Evolutionary conservation across 2,888 invertebrate species (phyloP).

Genomic region (Boloria selene): DNA sequence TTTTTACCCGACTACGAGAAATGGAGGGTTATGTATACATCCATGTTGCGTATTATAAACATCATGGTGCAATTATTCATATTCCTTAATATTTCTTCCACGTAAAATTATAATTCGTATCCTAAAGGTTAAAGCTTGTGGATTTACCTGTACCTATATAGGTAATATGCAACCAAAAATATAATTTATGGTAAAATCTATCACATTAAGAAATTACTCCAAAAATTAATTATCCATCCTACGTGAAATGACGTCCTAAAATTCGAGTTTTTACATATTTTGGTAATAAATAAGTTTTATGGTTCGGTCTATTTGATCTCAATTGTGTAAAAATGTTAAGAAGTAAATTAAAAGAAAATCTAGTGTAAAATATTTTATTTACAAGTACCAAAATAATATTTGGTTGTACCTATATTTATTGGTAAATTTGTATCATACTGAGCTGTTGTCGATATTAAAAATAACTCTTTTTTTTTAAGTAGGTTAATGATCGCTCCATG

Average conservation of each 20-base stretch:
- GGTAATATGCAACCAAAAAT: too few species aligned
- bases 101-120: too few species aligned
- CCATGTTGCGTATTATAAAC: too few species aligned
- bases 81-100: too few species aligned
- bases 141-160: too few species aligned
- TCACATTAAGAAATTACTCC: neutral
- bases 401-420: neutral
- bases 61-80: too few species aligned
- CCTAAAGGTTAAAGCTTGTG: too few species aligned
- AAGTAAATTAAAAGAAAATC: slow-evolving; percentile 12
- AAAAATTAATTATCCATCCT: slow-evolving; percentile 19
- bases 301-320: slow-evolving; percentile 25
- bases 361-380: slow-evolving; percentile 5
- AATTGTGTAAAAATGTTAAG: slow-evolving; percentile 10
- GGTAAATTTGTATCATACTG: neutral
- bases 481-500: too few species aligned
- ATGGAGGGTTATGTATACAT: too few species aligned
- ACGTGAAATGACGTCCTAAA: slow-evolving; percentile 2
- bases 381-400: slow-evolving; percentile 3
- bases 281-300: slow-evolving; percentile 8
- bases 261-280: slow-evolving; percentile 3
- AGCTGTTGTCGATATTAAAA: neutral
- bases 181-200: neutral
- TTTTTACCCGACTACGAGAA: too few species aligned
- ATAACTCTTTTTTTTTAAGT: too few species aligned